Conservation (phyloP, 2,797 vertebrate genomes). For the Pogonophryne albipinna region DNA sequence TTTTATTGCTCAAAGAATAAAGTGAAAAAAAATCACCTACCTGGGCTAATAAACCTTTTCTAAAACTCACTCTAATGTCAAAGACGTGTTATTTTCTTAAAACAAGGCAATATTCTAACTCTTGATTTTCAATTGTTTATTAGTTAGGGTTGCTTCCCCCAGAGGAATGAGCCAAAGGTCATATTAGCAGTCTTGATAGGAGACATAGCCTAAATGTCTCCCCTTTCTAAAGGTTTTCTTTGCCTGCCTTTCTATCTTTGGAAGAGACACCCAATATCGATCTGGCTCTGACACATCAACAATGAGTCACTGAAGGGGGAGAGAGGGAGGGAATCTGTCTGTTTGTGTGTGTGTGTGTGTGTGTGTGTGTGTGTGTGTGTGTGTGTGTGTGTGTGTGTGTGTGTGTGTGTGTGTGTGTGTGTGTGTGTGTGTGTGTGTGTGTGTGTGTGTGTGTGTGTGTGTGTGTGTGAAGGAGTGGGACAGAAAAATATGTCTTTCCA, state of each 20-base stretch:
- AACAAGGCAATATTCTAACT: not conserved
- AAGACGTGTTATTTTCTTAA: not conserved
- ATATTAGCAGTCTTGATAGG: conserved; percentile 58
- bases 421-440: not conserved
- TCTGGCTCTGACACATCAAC: conserved; percentile 71
- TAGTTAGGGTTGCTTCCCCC: conserved; percentile 24
- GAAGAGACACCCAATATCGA: conserved; percentile 68
- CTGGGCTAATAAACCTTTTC: not conserved
- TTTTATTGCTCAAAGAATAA: not conserved
- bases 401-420: not conserved
- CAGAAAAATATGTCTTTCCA: conserved; percentile 32
- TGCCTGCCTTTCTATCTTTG: conserved; percentile 51
- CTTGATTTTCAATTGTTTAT: conserved; percentile 20
- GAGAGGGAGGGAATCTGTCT: conserved; percentile 33
- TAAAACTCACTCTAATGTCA: not conserved
- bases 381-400: not conserved
- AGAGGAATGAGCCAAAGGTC: conserved; percentile 42
- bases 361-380: not conserved
- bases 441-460: conserved; percentile 10
- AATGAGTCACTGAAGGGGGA: conserved; percentile 65
- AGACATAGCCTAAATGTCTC: conserved; percentile 56
- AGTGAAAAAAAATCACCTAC: not conserved
- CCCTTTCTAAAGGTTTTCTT: conserved; percentile 52
- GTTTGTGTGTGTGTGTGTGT: conserved; percentile 10
- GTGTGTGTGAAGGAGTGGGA: not conserved